Percentiles rank a stretch among this genome's conserved stretches.
phyloP scores from a whole-genome alignment of 2,888 invertebrate genomes.

The Anoncus sp. region DNA sequence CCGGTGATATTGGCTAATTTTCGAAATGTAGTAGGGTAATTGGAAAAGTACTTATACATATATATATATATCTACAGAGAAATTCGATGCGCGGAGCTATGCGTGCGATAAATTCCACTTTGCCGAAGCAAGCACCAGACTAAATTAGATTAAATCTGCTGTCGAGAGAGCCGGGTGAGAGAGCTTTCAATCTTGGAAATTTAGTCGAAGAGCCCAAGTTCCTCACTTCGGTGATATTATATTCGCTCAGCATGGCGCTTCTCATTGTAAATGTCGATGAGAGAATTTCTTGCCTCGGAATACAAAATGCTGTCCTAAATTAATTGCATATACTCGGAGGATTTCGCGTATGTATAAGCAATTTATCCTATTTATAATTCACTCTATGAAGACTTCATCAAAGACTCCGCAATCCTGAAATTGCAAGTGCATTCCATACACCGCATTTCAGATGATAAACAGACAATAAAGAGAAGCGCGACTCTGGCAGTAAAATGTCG shows the following conservation, averaged over 20 bases:
- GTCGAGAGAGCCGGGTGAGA: constrained; percentile 10
- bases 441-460: neutral
- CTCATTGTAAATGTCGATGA: constrained; percentile 8
- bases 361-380: neutral
- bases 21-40: neutral
- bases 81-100: constrained; percentile 11
- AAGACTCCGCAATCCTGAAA: neutral
- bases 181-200: constrained; percentile 53
- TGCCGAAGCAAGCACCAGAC: constrained; percentile 1
- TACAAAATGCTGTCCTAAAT: constrained; percentile 15
- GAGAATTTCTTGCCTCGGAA: neutral
- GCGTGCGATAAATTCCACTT: constrained; percentile 45
- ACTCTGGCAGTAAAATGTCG: constrained; percentile 65
- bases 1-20: constrained; percentile 31
- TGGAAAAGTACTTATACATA: constrained; percentile 1
- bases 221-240: constrained; percentile 12
- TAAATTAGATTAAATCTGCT: constrained; percentile 48
- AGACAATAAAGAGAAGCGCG: neutral
- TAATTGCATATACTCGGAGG: constrained; percentile 13
- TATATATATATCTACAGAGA: constrained; percentile 3
- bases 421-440: neutral
- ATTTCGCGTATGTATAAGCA: neutral
- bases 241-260: constrained; percentile 2
- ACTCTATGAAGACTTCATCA: neutral
- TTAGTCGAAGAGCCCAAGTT: constrained; percentile 13